phyloP scores from a whole-genome alignment of 1,140 invertebrate genomes.

The Papilio dardanus region DNA sequence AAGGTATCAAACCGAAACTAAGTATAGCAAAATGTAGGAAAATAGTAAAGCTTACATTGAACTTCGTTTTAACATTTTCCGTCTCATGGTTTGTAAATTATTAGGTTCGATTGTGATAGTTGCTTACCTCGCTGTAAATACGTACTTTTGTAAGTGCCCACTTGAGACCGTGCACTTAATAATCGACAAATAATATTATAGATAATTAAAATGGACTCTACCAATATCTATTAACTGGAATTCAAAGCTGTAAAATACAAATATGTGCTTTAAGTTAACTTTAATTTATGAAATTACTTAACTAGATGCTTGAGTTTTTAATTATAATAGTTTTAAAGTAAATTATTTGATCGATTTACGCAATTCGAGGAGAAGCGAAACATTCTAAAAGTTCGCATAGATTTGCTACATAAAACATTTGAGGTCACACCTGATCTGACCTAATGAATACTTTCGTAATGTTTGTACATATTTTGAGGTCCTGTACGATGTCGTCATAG shows the following conservation, averaged over 20 bases:
- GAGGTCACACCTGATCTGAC: slow-evolving; percentile 9
- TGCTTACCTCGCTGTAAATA: not conserved
- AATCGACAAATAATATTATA: not conserved
- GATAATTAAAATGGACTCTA: not conserved
- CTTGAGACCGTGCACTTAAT: not conserved
- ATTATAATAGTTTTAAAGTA: not conserved
- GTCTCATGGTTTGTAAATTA: not conserved
- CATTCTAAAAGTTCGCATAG: slow-evolving; percentile 6
- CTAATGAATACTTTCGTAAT: slow-evolving; percentile 16
- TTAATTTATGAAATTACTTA: not conserved
- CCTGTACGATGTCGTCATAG: slow-evolving; percentile 3
- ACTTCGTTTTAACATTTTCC: not conserved
- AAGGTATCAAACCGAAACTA: too few relatives aligned
- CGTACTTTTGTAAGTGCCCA: not conserved
- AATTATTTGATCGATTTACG: slow-evolving; percentile 6
- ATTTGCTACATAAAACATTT: slow-evolving; percentile 17
- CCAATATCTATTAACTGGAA: not conserved
- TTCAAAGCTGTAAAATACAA: not conserved
- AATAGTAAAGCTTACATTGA: not conserved
- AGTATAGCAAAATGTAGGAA: not conserved
- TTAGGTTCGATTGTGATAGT: not conserved
- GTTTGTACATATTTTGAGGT: slow-evolving; percentile 23
- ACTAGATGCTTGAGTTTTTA: not conserved
- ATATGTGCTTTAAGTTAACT: not conserved
- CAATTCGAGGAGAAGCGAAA: not conserved